These are phyloP conservation scores for Platorchestia sp. DNA, from an alignment of 1,140 invertebrate genomes.

Conservation along the genomic window DNA sequence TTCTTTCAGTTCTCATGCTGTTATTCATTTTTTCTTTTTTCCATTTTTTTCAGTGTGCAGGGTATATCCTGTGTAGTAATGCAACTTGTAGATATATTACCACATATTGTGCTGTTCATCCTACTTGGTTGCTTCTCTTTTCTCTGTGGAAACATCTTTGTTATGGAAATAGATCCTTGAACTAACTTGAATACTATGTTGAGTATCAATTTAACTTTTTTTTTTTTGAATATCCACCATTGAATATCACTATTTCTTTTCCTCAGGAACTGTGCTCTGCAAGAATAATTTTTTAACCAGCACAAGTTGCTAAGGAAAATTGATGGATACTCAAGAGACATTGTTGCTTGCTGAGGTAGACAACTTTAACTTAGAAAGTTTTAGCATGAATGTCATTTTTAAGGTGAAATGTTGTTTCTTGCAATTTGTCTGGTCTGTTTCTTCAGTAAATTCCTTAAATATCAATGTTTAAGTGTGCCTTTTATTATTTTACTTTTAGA, in stretches of 20 bases:
- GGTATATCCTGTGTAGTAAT: too few relatives aligned
- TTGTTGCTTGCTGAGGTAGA: background rate
- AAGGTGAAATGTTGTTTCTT: background rate
- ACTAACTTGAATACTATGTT: too few relatives aligned
- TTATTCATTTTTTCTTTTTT: too few relatives aligned
- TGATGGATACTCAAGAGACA: background rate
- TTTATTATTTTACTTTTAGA: background rate
- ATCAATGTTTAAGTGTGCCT: background rate
- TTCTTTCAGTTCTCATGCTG: too few relatives aligned
- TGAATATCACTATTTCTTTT: background rate
- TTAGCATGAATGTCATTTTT: background rate
- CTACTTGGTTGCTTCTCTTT: too few relatives aligned
- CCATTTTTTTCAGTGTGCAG: too few relatives aligned
- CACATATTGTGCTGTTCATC: too few relatives aligned
- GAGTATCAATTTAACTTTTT: too few relatives aligned
- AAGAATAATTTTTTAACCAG: background rate
- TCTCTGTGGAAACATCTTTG: too few relatives aligned
- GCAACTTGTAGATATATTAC: too few relatives aligned
- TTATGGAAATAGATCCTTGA: too few relatives aligned
- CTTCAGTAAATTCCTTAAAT: background rate
- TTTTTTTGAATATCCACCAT: background rate
- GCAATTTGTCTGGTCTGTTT: background rate
- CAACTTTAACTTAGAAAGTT: background rate
- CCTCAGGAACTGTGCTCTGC: background rate
- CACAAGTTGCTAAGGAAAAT: background rate